Base-by-base conservation (phyloP, 2,888 invertebrate genomes). In the Listrodromus nycthemerus region DNA sequence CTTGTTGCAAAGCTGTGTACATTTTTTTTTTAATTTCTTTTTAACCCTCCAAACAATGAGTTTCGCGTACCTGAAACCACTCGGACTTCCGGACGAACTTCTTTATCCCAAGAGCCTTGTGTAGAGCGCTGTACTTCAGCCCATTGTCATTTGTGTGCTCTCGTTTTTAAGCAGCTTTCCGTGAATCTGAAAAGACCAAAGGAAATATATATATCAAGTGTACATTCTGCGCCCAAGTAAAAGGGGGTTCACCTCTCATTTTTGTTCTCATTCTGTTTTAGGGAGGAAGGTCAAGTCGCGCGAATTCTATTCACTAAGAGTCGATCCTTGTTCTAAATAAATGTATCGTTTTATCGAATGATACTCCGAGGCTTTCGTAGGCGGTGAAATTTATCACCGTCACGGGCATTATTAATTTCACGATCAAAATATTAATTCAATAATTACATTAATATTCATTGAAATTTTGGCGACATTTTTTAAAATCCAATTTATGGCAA, bases 61-160 rank as follows among this genome's bases (percentile, higher is more conserved):
- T 19, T 76, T 52, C 63, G 69, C 71, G 74, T 78, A 67, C 75
- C 75, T 66, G 37, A 79, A 78, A 78, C 37, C 77, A 65, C 77
- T 78, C 41, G 74, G 69, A 66, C 71, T 70, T 73, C 71, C 67
- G 71, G 83, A 83, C 78, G 77, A 81, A 81, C 70, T 81, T 84
- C 41, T 41, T 27, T 74, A 81, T 81, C 84, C 84, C 84, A 80
- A 84, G 84, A 81, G 80, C 83, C 71, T 80, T 69, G 41, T 61
- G 52, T 80, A 84, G 84, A 77, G 50, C 73, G 65, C 74, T 74
- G 80, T 88, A 84, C 87, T 91, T 92, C 92, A 92, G 91, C 92
- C 92, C 92, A 92, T 92, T 89, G 90, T 91, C 90, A 90, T 88
- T 88, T 71, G 85, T 87, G 80, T 88, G 75, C 74, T 79, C 85